phyloP scores from a whole-genome alignment of 2,888 invertebrate genomes.

The Onthophagus sagittarius region DNA sequence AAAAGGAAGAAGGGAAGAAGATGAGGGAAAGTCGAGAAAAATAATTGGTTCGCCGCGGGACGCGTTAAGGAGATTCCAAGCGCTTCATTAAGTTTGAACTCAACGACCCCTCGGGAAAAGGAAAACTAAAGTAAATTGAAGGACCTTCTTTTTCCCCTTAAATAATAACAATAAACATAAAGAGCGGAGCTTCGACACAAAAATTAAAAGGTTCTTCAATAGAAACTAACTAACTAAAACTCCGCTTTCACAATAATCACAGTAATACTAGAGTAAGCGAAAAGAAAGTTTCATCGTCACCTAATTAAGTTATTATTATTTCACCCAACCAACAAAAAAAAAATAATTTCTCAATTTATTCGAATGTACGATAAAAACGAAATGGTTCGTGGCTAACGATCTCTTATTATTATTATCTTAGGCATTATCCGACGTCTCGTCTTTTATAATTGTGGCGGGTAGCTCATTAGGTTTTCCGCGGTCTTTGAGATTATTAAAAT shows the following conservation, averaged over 20 bases:
- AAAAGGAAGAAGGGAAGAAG: no score
- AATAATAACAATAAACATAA: not conserved
- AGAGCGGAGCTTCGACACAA: not conserved
- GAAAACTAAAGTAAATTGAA: not conserved
- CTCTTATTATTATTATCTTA: not conserved
- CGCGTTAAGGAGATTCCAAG: not conserved
- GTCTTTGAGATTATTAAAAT: not conserved
- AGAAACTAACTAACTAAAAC: no score
- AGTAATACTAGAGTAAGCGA: no score
- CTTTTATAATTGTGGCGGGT: not conserved
- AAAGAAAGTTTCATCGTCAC: no score
- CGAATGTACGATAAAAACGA: not conserved
- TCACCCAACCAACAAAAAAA: no score
- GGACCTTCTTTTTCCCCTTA: not conserved
- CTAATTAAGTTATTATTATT: no score
- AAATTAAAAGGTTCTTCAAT: not conserved
- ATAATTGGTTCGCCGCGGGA: not conserved
- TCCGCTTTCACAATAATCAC: no score
- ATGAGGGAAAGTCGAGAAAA: not conserved
- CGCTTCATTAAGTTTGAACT: not conserved
- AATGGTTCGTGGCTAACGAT: not conserved
- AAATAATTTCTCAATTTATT: not conserved
- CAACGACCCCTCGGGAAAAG: not conserved
- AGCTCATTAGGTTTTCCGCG: not conserved
- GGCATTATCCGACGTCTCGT: not conserved